Base-by-base conservation (phyloP, 2,888 invertebrate genomes). In the Pasiphila rectangulata region DNA sequence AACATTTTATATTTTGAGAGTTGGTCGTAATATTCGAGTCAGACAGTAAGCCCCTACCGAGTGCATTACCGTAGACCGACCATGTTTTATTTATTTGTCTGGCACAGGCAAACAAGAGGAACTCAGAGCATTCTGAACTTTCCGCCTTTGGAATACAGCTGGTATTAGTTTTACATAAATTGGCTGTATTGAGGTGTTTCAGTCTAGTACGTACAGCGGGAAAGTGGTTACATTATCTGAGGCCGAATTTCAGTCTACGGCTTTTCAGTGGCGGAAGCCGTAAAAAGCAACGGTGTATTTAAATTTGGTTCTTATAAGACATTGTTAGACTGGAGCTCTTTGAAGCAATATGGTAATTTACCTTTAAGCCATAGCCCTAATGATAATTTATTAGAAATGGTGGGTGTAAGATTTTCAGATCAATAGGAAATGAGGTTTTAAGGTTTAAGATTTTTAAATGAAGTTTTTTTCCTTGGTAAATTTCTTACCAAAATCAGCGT, bases 41-140 rank as follows among this genome's bases (percentile, higher is more conserved):
- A 53, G 57, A 60, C 63, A 57, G 63, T 65, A 67, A 67, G 67
- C 69, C 57, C 53, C 66, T 15, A 51, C 47, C 59, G 62, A 73
- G 74, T 80, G 79, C 82, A 82, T 83, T 83, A 82, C 74, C 59
- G 69, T 62, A 50, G 59, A 56, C 57, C 56, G 51, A 56, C 57
- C 57, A 59, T 59, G 76, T 81, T 81, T 83, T 80, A 80, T 80
- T 83, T 80, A 81, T 77, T 71, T 74, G 76, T 75, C 72, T 75
- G 73, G 56, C 47, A 51, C 47, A 46, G 51, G 41, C 56, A 32
- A 53, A 59, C 50, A 51, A 37, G 40, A 49, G 32, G 24, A 10
- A 1, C 13, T 9, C 10, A 34, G 16, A 3, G 16, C 3, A 50
- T 21, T 47, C 16, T 34, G 19, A 47, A n/a, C 51, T 41, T 53